Conservation (phyloP, 1,140 invertebrate genomes). For the Brachionus plicatilis region DNA sequence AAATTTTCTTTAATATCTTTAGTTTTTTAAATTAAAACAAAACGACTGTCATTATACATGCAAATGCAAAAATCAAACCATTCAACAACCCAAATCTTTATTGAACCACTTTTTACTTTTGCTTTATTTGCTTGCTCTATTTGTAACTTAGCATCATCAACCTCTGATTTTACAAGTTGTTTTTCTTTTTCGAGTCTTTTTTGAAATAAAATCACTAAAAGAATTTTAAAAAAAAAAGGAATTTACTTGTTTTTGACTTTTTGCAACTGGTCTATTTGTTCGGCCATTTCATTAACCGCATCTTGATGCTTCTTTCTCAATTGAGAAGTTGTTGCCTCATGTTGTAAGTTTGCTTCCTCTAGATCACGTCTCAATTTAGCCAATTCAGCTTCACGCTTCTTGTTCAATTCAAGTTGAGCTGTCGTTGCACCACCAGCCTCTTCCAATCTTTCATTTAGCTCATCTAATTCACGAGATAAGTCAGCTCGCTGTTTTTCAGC, state of each 20-base stretch:
- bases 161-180: slow-evolving; percentile 70
- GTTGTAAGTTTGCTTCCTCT: slow-evolving; percentile 95
- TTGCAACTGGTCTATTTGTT: slow-evolving; percentile 98
- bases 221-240: slow-evolving; percentile 40
- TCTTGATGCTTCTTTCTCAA: slow-evolving; percentile 99
- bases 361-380: slow-evolving; percentile 94
- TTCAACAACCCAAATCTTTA: background rate
- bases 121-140: slow-evolving; percentile 83
- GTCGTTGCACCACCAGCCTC: slow-evolving; percentile 97
- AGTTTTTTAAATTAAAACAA: background rate
- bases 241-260: slow-evolving; percentile 96
- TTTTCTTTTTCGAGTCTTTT: slow-evolving; percentile 40
- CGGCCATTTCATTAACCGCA: slow-evolving; percentile 88
- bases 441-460: slow-evolving; percentile 90
- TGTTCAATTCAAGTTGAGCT: slow-evolving; percentile 97
- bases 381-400: slow-evolving; percentile 96
- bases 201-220: background rate
- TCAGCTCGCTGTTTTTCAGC: slow-evolving; percentile 96
- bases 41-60: background rate
- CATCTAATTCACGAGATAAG: slow-evolving; percentile 89
- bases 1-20: background rate
- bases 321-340: slow-evolving; percentile 86
- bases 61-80: background rate
- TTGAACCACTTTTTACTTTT: slow-evolving; percentile 68
- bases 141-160: slow-evolving; percentile 79